Percentiles rank a stretch among this genome's conserved stretches.
These are phyloP conservation scores for Tillus elongatus DNA, from an alignment of 2,888 invertebrate genomes.

Conservation along the genomic window DNA sequence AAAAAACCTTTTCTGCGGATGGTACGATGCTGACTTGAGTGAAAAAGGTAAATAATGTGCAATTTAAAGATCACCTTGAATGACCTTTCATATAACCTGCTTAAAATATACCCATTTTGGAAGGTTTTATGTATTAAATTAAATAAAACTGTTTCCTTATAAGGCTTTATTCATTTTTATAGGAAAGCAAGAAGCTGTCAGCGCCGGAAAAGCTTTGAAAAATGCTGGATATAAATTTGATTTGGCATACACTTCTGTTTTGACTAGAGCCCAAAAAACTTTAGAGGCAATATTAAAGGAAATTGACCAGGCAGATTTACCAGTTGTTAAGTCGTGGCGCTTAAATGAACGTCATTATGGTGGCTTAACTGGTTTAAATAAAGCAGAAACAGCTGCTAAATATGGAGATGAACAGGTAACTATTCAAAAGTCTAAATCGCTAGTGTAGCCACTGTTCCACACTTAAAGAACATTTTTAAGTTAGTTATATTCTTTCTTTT, in stretches of 20 bases:
- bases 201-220: conserved; percentile 66
- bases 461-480: too few species aligned
- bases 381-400: conserved; percentile 74
- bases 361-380: conserved; percentile 75
- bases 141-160: too few species aligned
- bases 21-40: conserved; percentile 50
- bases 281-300: conserved; percentile 58
- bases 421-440: too few species aligned
- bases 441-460: too few species aligned
- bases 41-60: conserved; percentile 57
- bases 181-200: conserved; percentile 57
- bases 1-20: conserved; percentile 51
- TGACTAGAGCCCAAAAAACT: conserved; percentile 70
- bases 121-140: too few species aligned
- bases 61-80: too few species aligned
- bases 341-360: conserved; percentile 85
- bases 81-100: too few species aligned
- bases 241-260: conserved; percentile 69
- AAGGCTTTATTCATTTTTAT: too few species aligned
- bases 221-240: conserved; percentile 65
- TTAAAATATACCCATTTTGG: too few species aligned
- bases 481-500: too few species aligned
- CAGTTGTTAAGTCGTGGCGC: conserved; percentile 67
- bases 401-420: conserved; percentile 63
- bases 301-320: conserved; percentile 57